These are phyloP conservation scores for Nezara viridula DNA, from an alignment of 2,888 invertebrate species.

Conservation along the genomic window DNA sequence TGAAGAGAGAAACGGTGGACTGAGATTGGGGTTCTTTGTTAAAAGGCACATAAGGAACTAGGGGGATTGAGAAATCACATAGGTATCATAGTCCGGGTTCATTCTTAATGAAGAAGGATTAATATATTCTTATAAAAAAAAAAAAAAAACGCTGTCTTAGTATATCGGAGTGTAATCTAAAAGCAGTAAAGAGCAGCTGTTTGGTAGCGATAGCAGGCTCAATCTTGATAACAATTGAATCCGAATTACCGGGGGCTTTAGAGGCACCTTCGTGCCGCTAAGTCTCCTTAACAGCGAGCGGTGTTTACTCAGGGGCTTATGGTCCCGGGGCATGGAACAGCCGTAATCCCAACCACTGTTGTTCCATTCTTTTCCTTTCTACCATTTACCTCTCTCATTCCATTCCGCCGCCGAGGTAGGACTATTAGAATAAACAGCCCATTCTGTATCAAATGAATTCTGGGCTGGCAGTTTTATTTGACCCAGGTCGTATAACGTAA, in stretches of 20 bases:
- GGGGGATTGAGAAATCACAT: too few relatives aligned
- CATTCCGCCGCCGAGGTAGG: background rate
- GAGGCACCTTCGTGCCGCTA: background rate
- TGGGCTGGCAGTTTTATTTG: background rate
- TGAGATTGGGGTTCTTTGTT: too few relatives aligned
- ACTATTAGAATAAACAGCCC: slow-evolving; percentile 35
- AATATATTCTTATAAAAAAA: too few relatives aligned
- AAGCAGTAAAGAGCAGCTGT: slow-evolving; percentile 1
- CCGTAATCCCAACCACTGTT: background rate
- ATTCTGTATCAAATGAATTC: background rate
- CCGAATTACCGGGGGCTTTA: background rate
- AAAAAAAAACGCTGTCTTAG: too few relatives aligned
- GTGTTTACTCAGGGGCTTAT: slow-evolving; percentile 1
- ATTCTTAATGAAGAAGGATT: too few relatives aligned
- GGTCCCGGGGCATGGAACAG: background rate
- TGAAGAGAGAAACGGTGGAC: too few relatives aligned
- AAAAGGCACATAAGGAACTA: too few relatives aligned
- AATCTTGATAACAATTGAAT: background rate
- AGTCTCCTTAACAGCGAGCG: slow-evolving; percentile 2
- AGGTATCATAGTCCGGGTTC: too few relatives aligned
- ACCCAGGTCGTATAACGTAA: background rate
- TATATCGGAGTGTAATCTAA: background rate
- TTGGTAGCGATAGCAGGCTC: background rate
- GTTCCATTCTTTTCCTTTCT: slow-evolving; percentile 13
- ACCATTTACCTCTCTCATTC: slow-evolving; percentile 5